Evolutionary conservation across 2,113 vertebrate species (phyloP).

Genomic region (Cnemophilus loriae): DNA sequence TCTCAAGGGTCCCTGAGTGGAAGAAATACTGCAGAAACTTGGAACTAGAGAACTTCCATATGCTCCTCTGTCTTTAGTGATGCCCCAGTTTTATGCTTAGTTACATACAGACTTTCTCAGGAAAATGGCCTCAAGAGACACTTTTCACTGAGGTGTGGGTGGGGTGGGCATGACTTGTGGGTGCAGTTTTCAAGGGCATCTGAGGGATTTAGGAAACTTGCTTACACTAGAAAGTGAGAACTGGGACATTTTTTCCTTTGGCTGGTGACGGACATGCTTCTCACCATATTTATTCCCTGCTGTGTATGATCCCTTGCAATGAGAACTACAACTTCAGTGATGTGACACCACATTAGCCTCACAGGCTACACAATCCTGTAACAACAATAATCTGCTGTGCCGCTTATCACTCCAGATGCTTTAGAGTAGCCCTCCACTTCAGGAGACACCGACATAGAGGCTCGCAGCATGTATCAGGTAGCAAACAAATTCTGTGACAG

Average conservation of each 20-base stretch:
- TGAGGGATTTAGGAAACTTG: not conserved
- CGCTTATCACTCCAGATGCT: not conserved
- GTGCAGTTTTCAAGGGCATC: not conserved
- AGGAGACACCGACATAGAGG: not conserved
- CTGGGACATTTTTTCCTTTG: not conserved
- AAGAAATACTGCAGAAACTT: slow-evolving; percentile 14
- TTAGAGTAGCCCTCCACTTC: not conserved
- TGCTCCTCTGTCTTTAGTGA: not conserved
- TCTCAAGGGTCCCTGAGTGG: not conserved
- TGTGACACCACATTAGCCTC: not conserved
- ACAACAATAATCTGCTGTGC: not conserved
- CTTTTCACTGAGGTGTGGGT: not conserved
- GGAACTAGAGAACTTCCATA: not conserved
- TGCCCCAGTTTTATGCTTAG: not conserved
- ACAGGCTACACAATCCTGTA: not conserved
- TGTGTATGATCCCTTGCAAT: not conserved
- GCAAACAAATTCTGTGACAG: not conserved
- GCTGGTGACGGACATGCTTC: not conserved
- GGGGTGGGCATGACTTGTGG: not conserved
- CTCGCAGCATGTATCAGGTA: not conserved
- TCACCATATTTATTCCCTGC: not conserved
- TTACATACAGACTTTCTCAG: not conserved
- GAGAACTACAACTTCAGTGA: not conserved
- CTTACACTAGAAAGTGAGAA: not conserved
- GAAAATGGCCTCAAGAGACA: not conserved